Conservation (phyloP, 2,113 vertebrate genomes). For the Seriola quinqueradiata region DNA sequence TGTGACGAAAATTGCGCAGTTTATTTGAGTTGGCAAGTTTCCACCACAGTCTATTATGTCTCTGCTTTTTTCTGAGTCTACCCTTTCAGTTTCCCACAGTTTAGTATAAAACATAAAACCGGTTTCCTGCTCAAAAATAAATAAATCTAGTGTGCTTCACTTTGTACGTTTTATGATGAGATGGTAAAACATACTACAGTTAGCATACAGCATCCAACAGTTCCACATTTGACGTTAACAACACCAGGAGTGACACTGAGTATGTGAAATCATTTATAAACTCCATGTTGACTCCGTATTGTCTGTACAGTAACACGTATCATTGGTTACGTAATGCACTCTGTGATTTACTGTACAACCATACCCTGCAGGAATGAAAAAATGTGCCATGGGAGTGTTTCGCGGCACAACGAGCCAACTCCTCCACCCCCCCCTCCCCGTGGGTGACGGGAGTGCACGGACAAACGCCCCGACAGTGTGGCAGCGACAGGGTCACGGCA, state of each 20-base stretch:
- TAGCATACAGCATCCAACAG: too few species aligned
- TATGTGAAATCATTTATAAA: neutral
- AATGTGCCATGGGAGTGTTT: constrained; percentile 19
- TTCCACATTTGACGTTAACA: neutral
- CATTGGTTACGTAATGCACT: neutral
- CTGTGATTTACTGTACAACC: constrained; percentile 12
- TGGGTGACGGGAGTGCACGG: constrained; percentile 29
- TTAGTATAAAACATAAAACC: neutral
- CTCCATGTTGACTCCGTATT: neutral
- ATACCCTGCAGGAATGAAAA: constrained; percentile 10
- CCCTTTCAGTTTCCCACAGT: neutral
- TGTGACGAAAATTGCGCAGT: neutral
- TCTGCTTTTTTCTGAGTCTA: too few species aligned
- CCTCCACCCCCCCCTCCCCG: constrained; percentile 25
- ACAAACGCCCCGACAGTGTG: constrained; percentile 48
- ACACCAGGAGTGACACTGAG: neutral
- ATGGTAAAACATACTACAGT: neutral
- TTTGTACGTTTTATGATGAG: neutral
- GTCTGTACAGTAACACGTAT: neutral
- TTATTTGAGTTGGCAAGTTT: too few species aligned
- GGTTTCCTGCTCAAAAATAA: neutral
- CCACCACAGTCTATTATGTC: too few species aligned
- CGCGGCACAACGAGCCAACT: constrained; percentile 24
- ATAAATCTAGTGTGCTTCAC: neutral
- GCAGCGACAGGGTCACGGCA: constrained; percentile 52